Percentiles rank a stretch among this genome's conserved stretches.
Evolutionary conservation across 2,113 vertebrate species (phyloP).

Genomic region (Prinia subflava): DNA sequence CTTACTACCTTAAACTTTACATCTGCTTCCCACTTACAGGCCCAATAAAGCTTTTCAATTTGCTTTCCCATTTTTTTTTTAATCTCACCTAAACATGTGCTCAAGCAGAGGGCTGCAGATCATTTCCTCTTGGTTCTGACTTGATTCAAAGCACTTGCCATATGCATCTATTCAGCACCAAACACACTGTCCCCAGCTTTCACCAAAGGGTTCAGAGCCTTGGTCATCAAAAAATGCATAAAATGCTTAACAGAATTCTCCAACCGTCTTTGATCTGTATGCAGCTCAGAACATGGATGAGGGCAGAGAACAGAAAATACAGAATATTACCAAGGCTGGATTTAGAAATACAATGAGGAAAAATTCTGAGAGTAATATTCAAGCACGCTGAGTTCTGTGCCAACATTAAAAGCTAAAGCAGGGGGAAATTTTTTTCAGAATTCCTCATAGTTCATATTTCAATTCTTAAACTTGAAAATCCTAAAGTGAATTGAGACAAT

Average conservation of each 20-base stretch:
- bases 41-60: conserved; percentile 32
- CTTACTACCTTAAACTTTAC: not conserved
- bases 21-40: conserved; percentile 30
- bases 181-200: not conserved
- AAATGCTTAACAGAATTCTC: not conserved
- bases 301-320: not conserved
- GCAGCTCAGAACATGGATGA: not conserved
- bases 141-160: not conserved
- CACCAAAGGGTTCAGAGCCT: not conserved
- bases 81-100: conserved; percentile 24
- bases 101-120: not conserved
- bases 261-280: not conserved
- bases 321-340: not conserved
- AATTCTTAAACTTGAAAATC: not conserved
- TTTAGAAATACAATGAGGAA: not conserved
- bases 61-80: not conserved
- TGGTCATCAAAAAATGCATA: not conserved
- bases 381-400: not conserved
- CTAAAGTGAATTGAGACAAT: not conserved
- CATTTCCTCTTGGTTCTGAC: conserved; percentile 16
- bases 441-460: not conserved
- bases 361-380: not conserved
- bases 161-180: not conserved
- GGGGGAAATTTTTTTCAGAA: not conserved
- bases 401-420: not conserved